Evolutionary conservation across 1,140 invertebrate genomes (phyloP), one percentile per base, ranked within the genome.

Genomic region (Trichomalopsis sarcophagae): DNA sequence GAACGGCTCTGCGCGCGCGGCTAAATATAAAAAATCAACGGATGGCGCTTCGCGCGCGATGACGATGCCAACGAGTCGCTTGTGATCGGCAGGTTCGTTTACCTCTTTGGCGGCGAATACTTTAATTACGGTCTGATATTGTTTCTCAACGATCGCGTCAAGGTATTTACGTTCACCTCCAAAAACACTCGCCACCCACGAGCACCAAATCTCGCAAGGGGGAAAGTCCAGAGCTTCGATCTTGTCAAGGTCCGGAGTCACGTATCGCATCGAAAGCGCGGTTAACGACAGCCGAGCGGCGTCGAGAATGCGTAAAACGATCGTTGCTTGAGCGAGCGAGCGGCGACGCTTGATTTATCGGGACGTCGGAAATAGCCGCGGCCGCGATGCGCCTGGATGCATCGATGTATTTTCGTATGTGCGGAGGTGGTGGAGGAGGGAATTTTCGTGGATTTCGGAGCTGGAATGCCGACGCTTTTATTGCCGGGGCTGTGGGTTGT

Each of bases 21-120:
- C 77, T 80, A 81, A 74, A 81, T 84, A 84, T 81, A 75, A 80
- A 81, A 75, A 80, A 79, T 30, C 5, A 40, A 78, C 50, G 75
- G 27, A 47, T 71, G 62, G 81, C 81, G 81, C 81, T 76, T 40
- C 27, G 47, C 50, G 3, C 27, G 40, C 75, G 23, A 21, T 71
- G 62, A 17, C n/a, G 55, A 62, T 77, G 74, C 74, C 82, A 77
- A 77, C 62, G n/a, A 36, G 55, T 82, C 80, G 10, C 68, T 23
- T 71, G 36, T 27, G 17, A 71, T 33, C 68, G 23, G 50, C 75
- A 71, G 68, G 76, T 84, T 84, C 83, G 68, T 79, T 84, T 80
- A 84, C 76, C 83, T 84, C 73, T 80, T 74, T 73, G 44, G 76
- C n/a, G 76, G n/a, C 27, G 75, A 6, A n/a, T n/a, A 50, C 82